Evolutionary conservation across 2,113 vertebrate species (phyloP), one percentile per base, ranked within the genome.

Genomic region (Halcyon senegalensis): DNA sequence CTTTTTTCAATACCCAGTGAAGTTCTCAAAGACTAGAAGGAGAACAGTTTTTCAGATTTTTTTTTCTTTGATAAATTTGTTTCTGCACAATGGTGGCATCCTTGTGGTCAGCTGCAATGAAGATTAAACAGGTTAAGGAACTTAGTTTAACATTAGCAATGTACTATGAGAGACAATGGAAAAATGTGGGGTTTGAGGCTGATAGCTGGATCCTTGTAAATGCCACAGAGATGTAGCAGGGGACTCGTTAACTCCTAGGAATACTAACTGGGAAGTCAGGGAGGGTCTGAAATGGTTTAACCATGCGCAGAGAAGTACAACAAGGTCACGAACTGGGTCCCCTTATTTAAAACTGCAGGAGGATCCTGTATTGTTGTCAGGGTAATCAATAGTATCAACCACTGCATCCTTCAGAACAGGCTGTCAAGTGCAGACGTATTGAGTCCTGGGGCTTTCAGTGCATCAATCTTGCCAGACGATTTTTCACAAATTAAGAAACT

Each of bases 1-100:
- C 59, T 87, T 33, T 89, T 89, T 96, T 94, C 68, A 90, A 7
- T 94, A 93, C 43, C 31, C 83, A 89, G 60, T 77, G 58, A 88
- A 80, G 62, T 82, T 93, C 91, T 89, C 51, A 67, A 93, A 95
- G 63, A 53, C 85, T 60, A 16, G 9, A 68, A 60, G 31, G 39
- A 72, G n/a, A 86, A 67, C 11, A 69, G 58, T 58, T 93, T 88
- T 84, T 62, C 18, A 92, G 84, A 39, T 75, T 43, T 90, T 72
- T 90, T 95, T 93, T 75, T 37, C 62, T 82, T 73, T 37, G 30
- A 59, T 82, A 60, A 64, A 41, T 94, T 84, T 85, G 43, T 96
- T 91, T 92, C 75, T 75, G 44, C 24, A 66, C n/a, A 73, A 60
- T 46, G 66, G 58, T 68, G 59, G 28, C 48, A 76, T 79, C 43